Percentiles rank a stretch among this genome's conserved stretches.
These are phyloP conservation scores for Mesopsocus fuscifrons DNA, from an alignment of 2,888 invertebrate genomes.

Conservation along the genomic window DNA sequence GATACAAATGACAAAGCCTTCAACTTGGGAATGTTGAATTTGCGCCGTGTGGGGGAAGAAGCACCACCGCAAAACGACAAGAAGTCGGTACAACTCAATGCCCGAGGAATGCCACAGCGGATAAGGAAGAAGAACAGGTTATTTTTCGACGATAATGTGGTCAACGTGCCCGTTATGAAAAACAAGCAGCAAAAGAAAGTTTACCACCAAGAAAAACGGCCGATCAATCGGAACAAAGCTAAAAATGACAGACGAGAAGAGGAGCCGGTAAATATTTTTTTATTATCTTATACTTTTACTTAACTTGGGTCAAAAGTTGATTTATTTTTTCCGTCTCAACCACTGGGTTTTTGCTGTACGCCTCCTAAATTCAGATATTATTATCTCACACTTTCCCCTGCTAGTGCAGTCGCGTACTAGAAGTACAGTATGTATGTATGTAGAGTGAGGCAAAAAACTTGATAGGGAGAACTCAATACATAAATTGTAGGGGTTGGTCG, in stretches of 20 bases:
- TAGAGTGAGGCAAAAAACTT: too few species aligned
- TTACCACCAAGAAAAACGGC: conserved; percentile 9
- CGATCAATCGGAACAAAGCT: conserved; percentile 13
- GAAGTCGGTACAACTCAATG: conserved; percentile 51
- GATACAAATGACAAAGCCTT: conserved; percentile 24
- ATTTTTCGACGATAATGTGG: conserved; percentile 77
- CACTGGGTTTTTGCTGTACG: too few species aligned
- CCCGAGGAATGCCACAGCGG: conserved; percentile 76
- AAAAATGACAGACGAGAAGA: conserved; percentile 11
- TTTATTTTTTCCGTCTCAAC: too few species aligned
- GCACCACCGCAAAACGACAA: conserved; percentile 52
- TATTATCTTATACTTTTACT: too few species aligned
- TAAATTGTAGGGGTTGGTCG: too few species aligned
- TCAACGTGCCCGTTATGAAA: conserved; percentile 36
- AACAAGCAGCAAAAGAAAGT: conserved; percentile 10
- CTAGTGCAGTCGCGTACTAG: too few species aligned
- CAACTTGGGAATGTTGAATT: conserved; percentile 59
- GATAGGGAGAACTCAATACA: too few species aligned
- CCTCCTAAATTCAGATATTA: too few species aligned
- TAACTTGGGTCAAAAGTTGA: too few species aligned
- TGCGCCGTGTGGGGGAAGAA: conserved; percentile 61
- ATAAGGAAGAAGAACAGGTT: conserved; percentile 76
- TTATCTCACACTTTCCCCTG: too few species aligned
- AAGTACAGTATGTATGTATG: too few species aligned
- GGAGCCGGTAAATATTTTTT: too few species aligned